These are phyloP conservation scores for Callospermophilus lateralis DNA, from an alignment of 2,113 vertebrate species.

Conservation along the genomic window DNA sequence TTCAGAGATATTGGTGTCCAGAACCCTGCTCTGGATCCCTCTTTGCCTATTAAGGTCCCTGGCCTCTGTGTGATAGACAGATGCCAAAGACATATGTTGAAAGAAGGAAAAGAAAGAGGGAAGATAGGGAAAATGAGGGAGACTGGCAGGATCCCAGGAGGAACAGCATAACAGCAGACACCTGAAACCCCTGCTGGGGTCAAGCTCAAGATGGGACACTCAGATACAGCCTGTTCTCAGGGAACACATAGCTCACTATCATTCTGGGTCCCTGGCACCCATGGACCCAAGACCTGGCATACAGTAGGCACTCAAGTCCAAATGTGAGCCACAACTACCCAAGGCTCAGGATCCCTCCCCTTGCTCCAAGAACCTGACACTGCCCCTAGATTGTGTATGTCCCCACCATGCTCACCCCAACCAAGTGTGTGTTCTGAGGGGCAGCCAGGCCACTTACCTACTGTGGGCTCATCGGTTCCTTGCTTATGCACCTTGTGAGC, in stretches of 20 bases:
- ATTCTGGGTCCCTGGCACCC: background rate
- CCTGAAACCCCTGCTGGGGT: background rate
- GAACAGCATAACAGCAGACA: background rate
- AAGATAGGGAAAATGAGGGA: background rate
- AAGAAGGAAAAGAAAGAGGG: background rate
- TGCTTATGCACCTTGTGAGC: background rate
- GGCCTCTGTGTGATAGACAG: background rate
- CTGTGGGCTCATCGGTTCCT: background rate
- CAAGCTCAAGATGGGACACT: background rate
- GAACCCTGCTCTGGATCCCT: background rate
- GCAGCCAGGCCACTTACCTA: slow-evolving; percentile 65
- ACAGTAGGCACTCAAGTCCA: background rate
- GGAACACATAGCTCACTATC: background rate
- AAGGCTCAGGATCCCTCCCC: background rate
- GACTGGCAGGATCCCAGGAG: background rate
- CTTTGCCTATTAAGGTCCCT: background rate
- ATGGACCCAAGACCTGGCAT: background rate
- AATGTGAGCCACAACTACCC: background rate
- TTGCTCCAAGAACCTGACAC: background rate
- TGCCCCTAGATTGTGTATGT: background rate
- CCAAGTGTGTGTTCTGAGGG: background rate
- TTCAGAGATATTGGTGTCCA: background rate
- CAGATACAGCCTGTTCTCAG: background rate
- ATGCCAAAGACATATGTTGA: background rate
- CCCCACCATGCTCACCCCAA: background rate